These are phyloP conservation scores for Trichosurus vulpecula DNA, from an alignment of 2,797 vertebrate genomes.

Conservation along the genomic window DNA sequence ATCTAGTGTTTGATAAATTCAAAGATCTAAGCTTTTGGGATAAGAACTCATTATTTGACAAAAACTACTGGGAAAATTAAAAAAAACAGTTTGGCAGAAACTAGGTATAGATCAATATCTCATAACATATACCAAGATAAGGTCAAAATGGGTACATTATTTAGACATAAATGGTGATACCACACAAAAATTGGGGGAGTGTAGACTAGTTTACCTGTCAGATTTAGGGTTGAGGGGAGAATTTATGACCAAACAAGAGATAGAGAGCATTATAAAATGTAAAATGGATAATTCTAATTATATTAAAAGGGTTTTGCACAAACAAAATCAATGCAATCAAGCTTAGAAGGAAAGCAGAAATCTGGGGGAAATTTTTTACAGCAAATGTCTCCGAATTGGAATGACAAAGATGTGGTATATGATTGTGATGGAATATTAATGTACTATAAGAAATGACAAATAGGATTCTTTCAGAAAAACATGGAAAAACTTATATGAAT, in stretches of 20 bases:
- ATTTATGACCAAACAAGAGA: neutral
- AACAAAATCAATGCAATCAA: neutral
- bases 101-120: neutral
- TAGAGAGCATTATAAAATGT: neutral
- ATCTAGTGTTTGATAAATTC: neutral
- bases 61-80: neutral
- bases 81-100: neutral
- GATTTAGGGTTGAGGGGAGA: neutral
- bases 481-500: neutral
- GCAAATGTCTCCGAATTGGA: neutral
- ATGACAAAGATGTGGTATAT: neutral
- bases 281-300: neutral
- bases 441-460: neutral
- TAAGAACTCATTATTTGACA: neutral
- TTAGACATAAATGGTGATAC: neutral
- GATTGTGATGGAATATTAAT: neutral
- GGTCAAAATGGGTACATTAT: neutral
- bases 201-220: no score
- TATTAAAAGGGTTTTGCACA: neutral
- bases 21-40: no score
- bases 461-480: neutral
- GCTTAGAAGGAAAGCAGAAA: neutral
- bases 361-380: neutral
- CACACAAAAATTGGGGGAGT: neutral
- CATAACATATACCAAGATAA: neutral